phyloP scores from a whole-genome alignment of 2,113 vertebrate species.

The Falcunculus frontatus region DNA sequence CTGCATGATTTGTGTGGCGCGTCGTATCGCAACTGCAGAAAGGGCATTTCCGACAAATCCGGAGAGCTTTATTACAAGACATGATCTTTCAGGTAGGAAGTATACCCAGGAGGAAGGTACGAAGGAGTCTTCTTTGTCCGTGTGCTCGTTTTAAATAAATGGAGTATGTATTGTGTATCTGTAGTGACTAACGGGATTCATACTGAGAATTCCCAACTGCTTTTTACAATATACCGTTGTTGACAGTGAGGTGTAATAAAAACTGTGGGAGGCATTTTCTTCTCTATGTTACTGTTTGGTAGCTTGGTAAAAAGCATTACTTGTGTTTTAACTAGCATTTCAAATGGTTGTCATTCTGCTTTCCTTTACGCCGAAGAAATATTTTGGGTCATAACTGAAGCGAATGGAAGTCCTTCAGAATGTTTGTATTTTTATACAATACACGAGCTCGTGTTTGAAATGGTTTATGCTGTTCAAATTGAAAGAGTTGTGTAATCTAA shows the following conservation, averaged over 20 bases:
- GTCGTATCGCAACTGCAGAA: constrained; percentile 87
- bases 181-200: neutral
- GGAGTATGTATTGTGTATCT: neutral
- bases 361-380: neutral
- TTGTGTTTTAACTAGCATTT: neutral
- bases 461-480: neutral
- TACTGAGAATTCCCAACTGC: neutral
- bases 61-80: constrained; percentile 93
- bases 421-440: neutral
- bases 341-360: neutral
- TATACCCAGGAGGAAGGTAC: neutral
- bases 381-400: neutral
- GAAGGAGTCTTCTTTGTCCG: neutral
- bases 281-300: neutral
- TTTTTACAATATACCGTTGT: neutral
- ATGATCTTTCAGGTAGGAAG: constrained; percentile 91
- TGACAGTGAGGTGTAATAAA: neutral
- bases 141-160: neutral
- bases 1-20: constrained; percentile 98
- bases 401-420: neutral
- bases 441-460: neutral
- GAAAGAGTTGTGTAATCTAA: neutral
- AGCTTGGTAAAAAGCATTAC: neutral
- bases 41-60: constrained; percentile 74
- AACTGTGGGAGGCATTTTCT: neutral